These are phyloP conservation scores for Leptopilina boulardi DNA, from an alignment of 1,140 invertebrate species.

Conservation along the genomic window DNA sequence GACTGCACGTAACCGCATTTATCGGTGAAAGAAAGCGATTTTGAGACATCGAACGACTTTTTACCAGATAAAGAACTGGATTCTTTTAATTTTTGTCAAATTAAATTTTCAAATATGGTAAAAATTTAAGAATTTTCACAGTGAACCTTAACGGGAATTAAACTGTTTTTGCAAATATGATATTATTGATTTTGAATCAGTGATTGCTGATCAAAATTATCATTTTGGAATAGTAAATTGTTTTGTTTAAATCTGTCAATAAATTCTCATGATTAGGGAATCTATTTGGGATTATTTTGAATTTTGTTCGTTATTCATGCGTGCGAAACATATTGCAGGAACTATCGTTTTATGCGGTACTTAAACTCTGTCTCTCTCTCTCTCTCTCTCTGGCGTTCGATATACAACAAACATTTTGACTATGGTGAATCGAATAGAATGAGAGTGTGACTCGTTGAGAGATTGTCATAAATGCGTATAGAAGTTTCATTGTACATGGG, in stretches of 20 bases:
- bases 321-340: slow-evolving; percentile 46
- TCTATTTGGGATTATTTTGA: slow-evolving; percentile 40
- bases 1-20: slow-evolving; percentile 14
- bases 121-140: too few relatives aligned
- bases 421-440: slow-evolving; percentile 47
- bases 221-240: too few relatives aligned
- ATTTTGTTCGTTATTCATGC: slow-evolving; percentile 49
- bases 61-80: neutral
- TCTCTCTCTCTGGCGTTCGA: slow-evolving; percentile 44
- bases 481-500: slow-evolving; percentile 33
- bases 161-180: too few relatives aligned
- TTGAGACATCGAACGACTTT: neutral
- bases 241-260: too few relatives aligned
- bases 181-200: too few relatives aligned
- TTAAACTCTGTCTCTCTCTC: too few relatives aligned
- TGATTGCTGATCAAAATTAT: too few relatives aligned
- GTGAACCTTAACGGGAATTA: too few relatives aligned
- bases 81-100: too few relatives aligned
- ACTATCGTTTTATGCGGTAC: slow-evolving; percentile 50
- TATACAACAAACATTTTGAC: slow-evolving; percentile 47
- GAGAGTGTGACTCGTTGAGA: slow-evolving; percentile 43
- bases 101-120: too few relatives aligned
- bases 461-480: slow-evolving; percentile 39
- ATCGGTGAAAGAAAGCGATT: neutral
- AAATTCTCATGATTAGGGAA: too few relatives aligned